Base-by-base conservation (phyloP, 1,140 invertebrate species). In the Luehdorfia chinensis region DNA sequence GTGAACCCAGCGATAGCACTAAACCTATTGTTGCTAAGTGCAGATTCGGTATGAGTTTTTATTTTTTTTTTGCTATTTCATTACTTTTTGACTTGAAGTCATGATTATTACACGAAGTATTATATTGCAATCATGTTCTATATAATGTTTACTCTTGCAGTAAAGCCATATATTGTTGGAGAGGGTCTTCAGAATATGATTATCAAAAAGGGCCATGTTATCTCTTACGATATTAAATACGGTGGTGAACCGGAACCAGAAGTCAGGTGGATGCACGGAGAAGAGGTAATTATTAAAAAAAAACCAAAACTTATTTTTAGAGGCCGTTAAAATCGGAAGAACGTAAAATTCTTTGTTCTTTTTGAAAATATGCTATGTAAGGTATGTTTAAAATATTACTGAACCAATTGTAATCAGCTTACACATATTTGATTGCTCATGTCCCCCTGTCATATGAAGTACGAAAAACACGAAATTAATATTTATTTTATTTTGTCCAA, bases 11-110 rank as follows among this genome's bases (percentile, higher is more conserved):
- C 66, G 95, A 98, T 53, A 92, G 94, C 23, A 98, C 97, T 7
- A 97, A 98, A 79, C 94, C 97, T 32, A 95, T 98, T 52, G 94
- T 97, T 66, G 97, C 97, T 37, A 99, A 99, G 87, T 95, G 95
- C 58, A 90, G 97, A 88, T 98, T 97, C 66, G 87, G 87, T 87
- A 61, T n/a, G n/a, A 75, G 75, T 61, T 36, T 13, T n/a, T 28
- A 4, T 37, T 21, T 21, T 21, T 21, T 21, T 21, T 21, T 6
- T 6, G 6, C 6, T 3, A 21, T 21, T 21, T 21, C 2, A 21
- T 21, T 21, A 21, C 2, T 21, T 6, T 3, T 21, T 21, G 19
- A 32, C 18, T 41, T 2, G 39, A 12, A 32, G 18, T 19, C 28
- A 6, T 55, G n/a, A n/a, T n/a, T n/a, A n/a, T n/a, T n/a, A n/a